phyloP scores from a whole-genome alignment of 2,113 vertebrate species.

The Tragulus kanchil region DNA sequence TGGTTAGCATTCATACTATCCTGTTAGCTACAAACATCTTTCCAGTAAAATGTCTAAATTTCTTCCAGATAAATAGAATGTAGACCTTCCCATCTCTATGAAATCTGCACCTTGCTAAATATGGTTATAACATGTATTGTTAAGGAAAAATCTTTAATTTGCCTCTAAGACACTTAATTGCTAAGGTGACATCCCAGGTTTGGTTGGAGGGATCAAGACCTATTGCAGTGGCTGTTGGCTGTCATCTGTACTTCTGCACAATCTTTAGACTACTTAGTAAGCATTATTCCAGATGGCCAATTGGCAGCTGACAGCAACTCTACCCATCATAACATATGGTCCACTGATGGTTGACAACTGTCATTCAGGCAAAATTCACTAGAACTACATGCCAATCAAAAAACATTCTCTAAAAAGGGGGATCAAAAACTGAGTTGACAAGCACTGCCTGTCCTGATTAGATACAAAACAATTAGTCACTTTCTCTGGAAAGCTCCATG shows the following conservation, averaged over 20 bases:
- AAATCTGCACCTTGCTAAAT: background rate
- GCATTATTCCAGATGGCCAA: conserved; percentile 52
- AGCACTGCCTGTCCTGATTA: background rate
- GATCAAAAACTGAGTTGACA: conserved; percentile 25
- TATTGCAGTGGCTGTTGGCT: background rate
- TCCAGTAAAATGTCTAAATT: background rate
- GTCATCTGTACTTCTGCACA: background rate
- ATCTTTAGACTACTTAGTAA: conserved; percentile 46
- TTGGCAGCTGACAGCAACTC: conserved; percentile 24
- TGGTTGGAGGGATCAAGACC: background rate
- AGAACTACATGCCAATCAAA: conserved; percentile 14
- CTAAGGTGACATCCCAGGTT: background rate
- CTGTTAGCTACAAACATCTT: background rate
- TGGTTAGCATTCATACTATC: background rate
- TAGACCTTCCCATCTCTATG: background rate
- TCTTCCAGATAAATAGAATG: background rate
- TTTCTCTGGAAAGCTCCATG: background rate
- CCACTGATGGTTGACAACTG: conserved; percentile 61
- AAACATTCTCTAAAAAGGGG: background rate
- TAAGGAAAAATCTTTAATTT: background rate
- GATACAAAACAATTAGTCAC: conserved; percentile 8
- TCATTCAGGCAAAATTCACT: conserved; percentile 62
- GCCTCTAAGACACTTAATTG: background rate
- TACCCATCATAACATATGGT: conserved; percentile 58
- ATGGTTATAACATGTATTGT: background rate